phyloP scores from a whole-genome alignment of 2,113 vertebrate species.

The Plotosus lineatus region DNA sequence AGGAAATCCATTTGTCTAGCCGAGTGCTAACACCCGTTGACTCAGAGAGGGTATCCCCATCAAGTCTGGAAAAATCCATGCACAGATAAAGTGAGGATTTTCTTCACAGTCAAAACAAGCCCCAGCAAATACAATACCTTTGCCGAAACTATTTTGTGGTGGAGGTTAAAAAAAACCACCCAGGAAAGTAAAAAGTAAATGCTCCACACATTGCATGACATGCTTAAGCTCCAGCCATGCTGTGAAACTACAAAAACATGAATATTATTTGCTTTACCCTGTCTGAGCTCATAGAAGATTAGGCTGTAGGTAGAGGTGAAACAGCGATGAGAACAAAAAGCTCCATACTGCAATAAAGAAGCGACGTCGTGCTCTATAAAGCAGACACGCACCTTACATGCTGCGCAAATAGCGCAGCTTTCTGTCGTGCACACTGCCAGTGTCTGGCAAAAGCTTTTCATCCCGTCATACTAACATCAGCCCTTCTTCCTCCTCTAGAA shows the following conservation, averaged over 20 bases:
- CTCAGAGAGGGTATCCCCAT: no score
- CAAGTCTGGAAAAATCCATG: no score
- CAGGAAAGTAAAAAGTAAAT: background rate
- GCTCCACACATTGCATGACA: background rate
- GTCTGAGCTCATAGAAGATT: constrained; percentile 22
- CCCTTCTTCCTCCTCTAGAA: background rate
- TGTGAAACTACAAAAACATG: constrained; percentile 41
- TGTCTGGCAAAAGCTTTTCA: background rate
- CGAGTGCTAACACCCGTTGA: no score
- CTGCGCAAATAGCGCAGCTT: constrained; percentile 7
- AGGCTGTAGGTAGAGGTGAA: constrained; percentile 11
- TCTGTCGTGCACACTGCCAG: background rate
- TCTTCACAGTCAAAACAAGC: no score
- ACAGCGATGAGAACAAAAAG: background rate
- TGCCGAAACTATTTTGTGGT: no score
- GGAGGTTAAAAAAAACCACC: background rate
- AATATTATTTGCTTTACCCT: constrained; percentile 44
- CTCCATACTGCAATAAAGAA: constrained; percentile 37
- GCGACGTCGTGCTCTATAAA: constrained; percentile 16
- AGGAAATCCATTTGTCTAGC: no score
- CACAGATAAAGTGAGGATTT: no score
- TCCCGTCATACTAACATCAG: background rate
- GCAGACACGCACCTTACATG: background rate
- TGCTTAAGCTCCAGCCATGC: background rate
- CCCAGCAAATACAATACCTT: no score